Base-by-base conservation (phyloP, 2,888 invertebrate genomes). In the Meiosimyza platycephala region DNA sequence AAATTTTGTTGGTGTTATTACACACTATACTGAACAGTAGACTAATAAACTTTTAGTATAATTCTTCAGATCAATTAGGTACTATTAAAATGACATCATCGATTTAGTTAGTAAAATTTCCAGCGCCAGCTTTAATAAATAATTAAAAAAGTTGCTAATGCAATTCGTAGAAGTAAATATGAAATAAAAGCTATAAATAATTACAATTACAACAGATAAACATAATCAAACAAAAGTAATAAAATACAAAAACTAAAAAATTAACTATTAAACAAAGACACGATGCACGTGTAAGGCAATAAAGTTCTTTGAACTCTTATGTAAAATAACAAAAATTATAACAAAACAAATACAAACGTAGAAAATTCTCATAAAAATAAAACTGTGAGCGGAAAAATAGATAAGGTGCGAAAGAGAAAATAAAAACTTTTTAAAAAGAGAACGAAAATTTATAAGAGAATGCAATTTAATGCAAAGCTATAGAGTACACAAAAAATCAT, bases 281-380 rank as follows among this genome's bases (percentile, higher is more conserved):
- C 64, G 65, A 52, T 76, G 78, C 79, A 79, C 79, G 78, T 78
- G 78, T 78, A 75, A 68, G 74, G 62, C 66, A 62, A 70, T 66
- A 76, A 72, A 78, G 79, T 78, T 79, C 78, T 77, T 79, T 79
- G 79, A 79, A 79, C 79, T 77, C 72, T 77, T 76, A 76, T 77
- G 77, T 78, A 77, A 78, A 74, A 72, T 72, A 71, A 78, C 76
- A 77, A 76, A 72, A 62, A 18, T 57, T 18, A 50, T 60, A 28
- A 65, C 65, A 57, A 51, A 54, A 62, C 54, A 71, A 18, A 72
- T 51, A 50, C 63, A 33, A 63, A 64, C 72, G 72, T 57, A 65
- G 63, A 40, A 40, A 40, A 9, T 40, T 40, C 40, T 40, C 40
- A 40, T 40, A 40, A 40, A 40, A 40, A 40, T 40, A 40, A 40